phyloP scores from a whole-genome alignment of 2,113 vertebrate species.

The Eclectus roratus region DNA sequence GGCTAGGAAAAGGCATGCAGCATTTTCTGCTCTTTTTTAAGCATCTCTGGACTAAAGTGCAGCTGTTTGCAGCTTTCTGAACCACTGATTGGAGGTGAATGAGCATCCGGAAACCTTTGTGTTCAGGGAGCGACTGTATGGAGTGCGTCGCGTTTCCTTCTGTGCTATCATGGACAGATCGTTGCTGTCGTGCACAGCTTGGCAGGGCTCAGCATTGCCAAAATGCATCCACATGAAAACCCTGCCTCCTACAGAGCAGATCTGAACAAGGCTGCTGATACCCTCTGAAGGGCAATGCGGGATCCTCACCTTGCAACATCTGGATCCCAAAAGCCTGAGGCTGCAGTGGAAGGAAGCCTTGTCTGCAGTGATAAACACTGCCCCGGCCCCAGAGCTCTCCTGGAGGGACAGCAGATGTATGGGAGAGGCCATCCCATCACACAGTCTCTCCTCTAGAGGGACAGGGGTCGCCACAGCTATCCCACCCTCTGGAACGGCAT shows the following conservation, averaged over 20 bases:
- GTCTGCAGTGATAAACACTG: not conserved
- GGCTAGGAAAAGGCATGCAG: not conserved
- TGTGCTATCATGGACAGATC: not conserved
- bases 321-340: accelerated
- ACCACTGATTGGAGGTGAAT: not conserved
- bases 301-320: not conserved
- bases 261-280: not conserved
- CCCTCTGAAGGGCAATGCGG: accelerated
- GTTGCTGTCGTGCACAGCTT: not conserved
- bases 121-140: not conserved
- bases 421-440: not conserved
- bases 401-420: not conserved
- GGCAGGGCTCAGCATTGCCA: not conserved
- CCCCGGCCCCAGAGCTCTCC: not conserved
- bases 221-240: not conserved
- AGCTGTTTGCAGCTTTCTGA: not conserved
- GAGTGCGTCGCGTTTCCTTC: not conserved
- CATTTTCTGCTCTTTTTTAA: not conserved
- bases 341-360: not conserved
- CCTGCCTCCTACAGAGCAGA: not conserved
- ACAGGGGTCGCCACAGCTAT: not conserved
- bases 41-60: not conserved
- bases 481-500: accelerated
- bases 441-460: not conserved
- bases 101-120: not conserved